These are phyloP conservation scores for Phymorhynchus buccinoides DNA, from an alignment of 1,140 invertebrate genomes.

Conservation along the genomic window DNA sequence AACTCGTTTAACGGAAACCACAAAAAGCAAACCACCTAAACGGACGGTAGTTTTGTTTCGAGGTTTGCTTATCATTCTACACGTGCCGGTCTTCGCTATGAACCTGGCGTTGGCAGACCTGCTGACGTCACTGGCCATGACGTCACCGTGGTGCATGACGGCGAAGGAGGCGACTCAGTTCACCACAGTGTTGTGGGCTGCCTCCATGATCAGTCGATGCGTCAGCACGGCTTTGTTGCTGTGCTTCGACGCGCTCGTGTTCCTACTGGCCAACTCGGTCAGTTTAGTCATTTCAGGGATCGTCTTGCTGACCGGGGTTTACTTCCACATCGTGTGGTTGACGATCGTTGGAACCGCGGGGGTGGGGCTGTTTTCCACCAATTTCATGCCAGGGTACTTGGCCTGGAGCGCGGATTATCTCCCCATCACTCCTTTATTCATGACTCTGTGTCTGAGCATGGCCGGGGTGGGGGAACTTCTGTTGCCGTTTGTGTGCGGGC, in stretches of 20 bases:
- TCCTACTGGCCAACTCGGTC: conserved; percentile 26
- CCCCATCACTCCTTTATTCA: background rate
- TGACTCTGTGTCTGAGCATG: conserved; percentile 14
- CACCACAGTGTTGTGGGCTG: conserved; percentile 36
- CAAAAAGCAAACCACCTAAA: background rate
- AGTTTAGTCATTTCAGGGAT: background rate
- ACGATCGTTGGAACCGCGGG: conserved; percentile 31
- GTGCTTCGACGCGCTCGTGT: background rate
- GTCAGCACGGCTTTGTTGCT: conserved; percentile 23
- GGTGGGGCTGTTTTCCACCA: conserved; percentile 34
- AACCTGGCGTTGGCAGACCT: conserved; percentile 32
- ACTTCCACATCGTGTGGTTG: background rate
- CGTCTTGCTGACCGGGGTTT: background rate
- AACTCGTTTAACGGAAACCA: no score
- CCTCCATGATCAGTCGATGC: conserved; percentile 23
- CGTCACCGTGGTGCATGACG: conserved; percentile 13
- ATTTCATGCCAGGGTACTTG: conserved; percentile 35
- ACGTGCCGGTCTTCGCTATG: conserved; percentile 40
- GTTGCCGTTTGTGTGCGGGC: conserved; percentile 31
- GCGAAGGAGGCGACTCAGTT: conserved; percentile 8
- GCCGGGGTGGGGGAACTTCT: conserved; percentile 35
- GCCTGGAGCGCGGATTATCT: conserved; percentile 32
- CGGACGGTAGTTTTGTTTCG: background rate
- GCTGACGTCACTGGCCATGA: conserved; percentile 31
- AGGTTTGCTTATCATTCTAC: conserved; percentile 25